Percentiles rank a stretch among this genome's conserved stretches.
Evolutionary conservation across 2,888 invertebrate species (phyloP).

Genomic region (Mimachlamys varia): DNA sequence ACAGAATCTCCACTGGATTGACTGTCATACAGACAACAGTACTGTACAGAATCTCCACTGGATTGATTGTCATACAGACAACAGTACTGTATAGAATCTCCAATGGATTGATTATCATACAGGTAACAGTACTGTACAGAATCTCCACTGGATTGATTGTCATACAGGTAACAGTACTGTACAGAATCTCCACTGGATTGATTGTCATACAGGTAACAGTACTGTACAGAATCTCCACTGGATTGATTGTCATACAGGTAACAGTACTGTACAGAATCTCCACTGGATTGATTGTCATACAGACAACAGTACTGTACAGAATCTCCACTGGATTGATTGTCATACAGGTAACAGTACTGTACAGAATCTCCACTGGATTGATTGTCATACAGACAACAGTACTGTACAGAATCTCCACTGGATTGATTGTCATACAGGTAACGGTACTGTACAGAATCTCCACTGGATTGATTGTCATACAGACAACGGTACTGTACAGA

Average conservation of each 20-base stretch:
- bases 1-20: constrained; percentile 1
- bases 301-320: neutral
- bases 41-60: neutral
- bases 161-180: neutral
- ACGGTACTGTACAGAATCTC: neutral
- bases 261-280: neutral
- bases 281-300: neutral
- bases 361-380: constrained; percentile 1
- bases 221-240: neutral
- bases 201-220: neutral
- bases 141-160: constrained; percentile 1
- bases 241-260: neutral
- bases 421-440: neutral
- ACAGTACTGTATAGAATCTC: neutral
- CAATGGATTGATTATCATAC: neutral
- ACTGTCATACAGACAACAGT: neutral
- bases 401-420: neutral
- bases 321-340: constrained; percentile 1
- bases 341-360: neutral
- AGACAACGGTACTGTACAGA: neutral
- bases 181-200: constrained; percentile 1
- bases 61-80: neutral
- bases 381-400: neutral
- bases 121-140: neutral
- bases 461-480: neutral